Percentiles rank a stretch among this genome's conserved stretches.
Conservation (phyloP, 2,797 vertebrate genomes). For the Rallus crepitans region DNA sequence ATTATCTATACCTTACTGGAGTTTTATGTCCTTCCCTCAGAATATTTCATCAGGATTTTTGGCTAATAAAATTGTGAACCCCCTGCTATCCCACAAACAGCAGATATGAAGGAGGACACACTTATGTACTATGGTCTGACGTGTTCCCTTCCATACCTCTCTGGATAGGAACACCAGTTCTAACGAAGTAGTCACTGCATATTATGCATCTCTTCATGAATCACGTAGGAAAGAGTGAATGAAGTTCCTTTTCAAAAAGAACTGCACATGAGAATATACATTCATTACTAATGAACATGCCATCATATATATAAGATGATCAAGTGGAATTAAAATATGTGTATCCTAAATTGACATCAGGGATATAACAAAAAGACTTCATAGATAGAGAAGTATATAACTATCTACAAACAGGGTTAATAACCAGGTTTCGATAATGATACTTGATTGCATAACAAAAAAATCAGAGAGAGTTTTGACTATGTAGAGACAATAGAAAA, state of each 20-base stretch:
- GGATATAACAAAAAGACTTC: background rate
- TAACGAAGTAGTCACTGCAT: background rate
- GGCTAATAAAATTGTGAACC: background rate
- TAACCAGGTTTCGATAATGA: background rate
- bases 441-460: background rate
- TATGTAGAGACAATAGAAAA: background rate
- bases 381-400: background rate
- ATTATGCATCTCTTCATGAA: background rate
- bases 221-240: background rate
- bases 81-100: background rate
- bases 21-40: background rate
- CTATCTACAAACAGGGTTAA: background rate
- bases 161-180: background rate
- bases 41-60: background rate
- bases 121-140: background rate
- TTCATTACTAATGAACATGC: background rate
- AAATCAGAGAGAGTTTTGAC: background rate
- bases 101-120: background rate
- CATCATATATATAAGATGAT: background rate
- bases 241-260: background rate
- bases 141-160: background rate
- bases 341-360: background rate
- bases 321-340: fast-evolving
- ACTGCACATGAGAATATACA: background rate
- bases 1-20: background rate